Conservation (phyloP, 2,797 vertebrate genomes). For the Hyperoplus immaculatus region DNA sequence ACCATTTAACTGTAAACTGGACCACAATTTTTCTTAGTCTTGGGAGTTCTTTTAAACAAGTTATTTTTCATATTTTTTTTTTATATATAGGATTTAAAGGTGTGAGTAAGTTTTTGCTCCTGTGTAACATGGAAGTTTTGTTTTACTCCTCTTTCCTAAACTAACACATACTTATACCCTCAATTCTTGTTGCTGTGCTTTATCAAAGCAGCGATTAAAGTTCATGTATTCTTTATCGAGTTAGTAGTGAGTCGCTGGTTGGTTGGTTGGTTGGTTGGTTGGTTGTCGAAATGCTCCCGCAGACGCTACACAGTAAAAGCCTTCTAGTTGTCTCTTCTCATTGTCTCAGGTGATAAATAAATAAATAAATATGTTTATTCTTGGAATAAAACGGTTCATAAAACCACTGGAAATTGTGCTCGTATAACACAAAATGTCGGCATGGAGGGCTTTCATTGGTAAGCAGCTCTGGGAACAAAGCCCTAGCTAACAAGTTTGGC, state of each 20-base stretch:
- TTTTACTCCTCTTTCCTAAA: not conserved
- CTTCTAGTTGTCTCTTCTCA: not conserved
- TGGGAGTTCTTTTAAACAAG: too few species aligned
- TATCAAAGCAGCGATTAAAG: not conserved
- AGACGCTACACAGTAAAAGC: conserved; percentile 19
- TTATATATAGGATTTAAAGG: not conserved
- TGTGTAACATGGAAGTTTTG: not conserved
- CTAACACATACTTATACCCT: not conserved
- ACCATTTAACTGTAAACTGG: not conserved
- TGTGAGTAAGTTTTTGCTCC: not conserved
- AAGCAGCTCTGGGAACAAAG: not conserved
- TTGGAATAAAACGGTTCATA: not conserved
- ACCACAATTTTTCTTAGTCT: too few species aligned
- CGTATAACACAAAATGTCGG: not conserved
- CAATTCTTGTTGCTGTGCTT: not conserved
- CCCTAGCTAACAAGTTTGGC: not conserved
- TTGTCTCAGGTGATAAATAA: not conserved
- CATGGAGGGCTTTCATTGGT: not conserved
- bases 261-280: not conserved
- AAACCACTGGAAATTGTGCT: not conserved
- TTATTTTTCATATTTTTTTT: too few species aligned
- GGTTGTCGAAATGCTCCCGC: not conserved
- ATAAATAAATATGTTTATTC: too few species aligned
- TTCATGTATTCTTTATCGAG: not conserved
- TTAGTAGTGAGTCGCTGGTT: not conserved